Base-by-base conservation (phyloP, 1,140 invertebrate species). In the Frieseomelitta varia region DNA sequence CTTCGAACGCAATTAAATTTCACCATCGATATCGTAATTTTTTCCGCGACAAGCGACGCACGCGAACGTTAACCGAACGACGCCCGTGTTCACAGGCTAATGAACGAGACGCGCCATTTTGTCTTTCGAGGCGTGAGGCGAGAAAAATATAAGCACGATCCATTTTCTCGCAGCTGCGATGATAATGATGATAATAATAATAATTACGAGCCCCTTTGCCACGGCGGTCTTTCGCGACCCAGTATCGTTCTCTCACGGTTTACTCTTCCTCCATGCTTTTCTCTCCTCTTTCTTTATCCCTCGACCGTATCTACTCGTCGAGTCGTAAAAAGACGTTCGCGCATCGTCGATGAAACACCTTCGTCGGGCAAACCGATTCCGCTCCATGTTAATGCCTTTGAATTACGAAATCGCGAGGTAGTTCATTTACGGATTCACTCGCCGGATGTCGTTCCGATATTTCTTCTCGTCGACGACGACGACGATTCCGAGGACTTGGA, bases 281-380 rank as follows among this genome's bases (percentile, higher is more conserved):
- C 17, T 8, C 68, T 21, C 58, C 34, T 55, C 10, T 68, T n/a
- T 27, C 10, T 14, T 79, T 30, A 55, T 65, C 53, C 73, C 56
- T 72, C 27, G 34, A 67, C 27, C 34, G 4, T 39, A 39, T 6
- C 77, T 55, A n/a, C 79, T 75, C 69, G 24, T 17, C 34, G 63
- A 51, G 74, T 63, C 79, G 77, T 82, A 84, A 84, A 84, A 75
- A 56, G 73, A 71, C 73, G 61, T 30, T 73, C 83, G 85, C 88
- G 87, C 87, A 91, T 91, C 89, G 82, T 71, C 78, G 90, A 91
- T 88, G 84, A 73, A 90, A 87, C 77, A 83, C 39, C 79, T 84
- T 79, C 87, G 81, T 79, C 87, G 81, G 79, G 78, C 39, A 89
- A 88, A 79, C 77, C 74, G 82, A 90, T 84, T 87, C 58, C 75